These are phyloP conservation scores for Ditula angustiorana DNA, from an alignment of 2,888 invertebrate genomes.

Conservation along the genomic window DNA sequence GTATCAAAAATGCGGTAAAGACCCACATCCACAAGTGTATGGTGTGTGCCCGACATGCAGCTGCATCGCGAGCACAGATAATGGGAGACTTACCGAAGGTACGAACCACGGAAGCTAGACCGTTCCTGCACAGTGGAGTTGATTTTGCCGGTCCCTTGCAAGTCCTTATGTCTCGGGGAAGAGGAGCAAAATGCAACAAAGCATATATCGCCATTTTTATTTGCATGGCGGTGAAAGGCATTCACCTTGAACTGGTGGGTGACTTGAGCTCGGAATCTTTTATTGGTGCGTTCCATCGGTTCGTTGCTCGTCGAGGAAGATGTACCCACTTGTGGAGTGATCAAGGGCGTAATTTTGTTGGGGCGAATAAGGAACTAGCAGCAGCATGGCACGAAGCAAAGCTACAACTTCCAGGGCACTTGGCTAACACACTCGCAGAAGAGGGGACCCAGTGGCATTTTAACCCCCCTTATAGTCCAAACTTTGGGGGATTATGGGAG, in stretches of 20 bases:
- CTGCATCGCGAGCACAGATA: background rate
- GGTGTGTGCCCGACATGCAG: background rate
- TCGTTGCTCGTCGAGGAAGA: constrained; percentile 1
- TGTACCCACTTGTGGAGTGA: constrained; percentile 12
- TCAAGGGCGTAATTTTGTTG: constrained; percentile 7
- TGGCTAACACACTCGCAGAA: background rate
- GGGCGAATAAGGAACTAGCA: background rate
- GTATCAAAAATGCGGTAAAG: background rate
- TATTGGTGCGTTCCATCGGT: constrained; percentile 9
- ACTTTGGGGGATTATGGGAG: constrained; percentile 5
- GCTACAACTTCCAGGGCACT: background rate
- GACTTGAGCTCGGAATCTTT: constrained; percentile 43
- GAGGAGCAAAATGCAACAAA: constrained; percentile 11
- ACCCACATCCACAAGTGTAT: background rate
- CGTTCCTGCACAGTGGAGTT: constrained; percentile 14
- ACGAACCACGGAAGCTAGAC: background rate
- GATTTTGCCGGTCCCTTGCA: constrained; percentile 16
- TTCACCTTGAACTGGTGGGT: constrained; percentile 46
- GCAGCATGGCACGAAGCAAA: background rate
- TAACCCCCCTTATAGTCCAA: background rate
- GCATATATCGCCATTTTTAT: constrained; percentile 36
- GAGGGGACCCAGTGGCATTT: constrained; percentile 10
- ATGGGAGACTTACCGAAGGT: constrained; percentile 9
- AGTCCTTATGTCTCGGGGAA: constrained; percentile 9
- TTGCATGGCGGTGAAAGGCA: constrained; percentile 42